These are phyloP conservation scores for Cydia strobilella DNA, from an alignment of 1,140 invertebrate genomes.

Conservation along the genomic window DNA sequence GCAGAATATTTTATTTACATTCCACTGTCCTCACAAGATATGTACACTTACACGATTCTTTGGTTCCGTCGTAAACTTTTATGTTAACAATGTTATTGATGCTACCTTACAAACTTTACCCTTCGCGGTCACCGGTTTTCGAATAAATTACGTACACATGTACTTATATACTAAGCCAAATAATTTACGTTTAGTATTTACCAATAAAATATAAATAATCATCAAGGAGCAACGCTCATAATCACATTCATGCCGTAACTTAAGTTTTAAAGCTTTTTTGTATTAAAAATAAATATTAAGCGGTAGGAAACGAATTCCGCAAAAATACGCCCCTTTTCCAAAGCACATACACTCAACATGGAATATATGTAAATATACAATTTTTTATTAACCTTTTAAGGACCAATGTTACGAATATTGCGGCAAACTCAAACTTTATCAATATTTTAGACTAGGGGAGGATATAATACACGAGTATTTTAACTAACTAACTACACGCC, in stretches of 20 bases:
- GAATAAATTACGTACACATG: slow-evolving; percentile 12
- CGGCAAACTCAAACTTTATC: not conserved
- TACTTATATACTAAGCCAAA: not conserved
- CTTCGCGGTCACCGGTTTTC: not conserved
- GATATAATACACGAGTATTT: too few relatives aligned
- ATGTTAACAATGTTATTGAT: not conserved
- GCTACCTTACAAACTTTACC: slow-evolving; percentile 7
- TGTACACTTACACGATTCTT: slow-evolving; percentile 39
- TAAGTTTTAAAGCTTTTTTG: slow-evolving; percentile 13
- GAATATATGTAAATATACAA: not conserved
- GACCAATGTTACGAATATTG: not conserved
- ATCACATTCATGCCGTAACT: not conserved
- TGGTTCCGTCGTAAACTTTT: slow-evolving; percentile 36
- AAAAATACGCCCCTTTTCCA: not conserved
- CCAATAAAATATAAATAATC: slow-evolving; percentile 1
- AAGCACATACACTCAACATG: not conserved
- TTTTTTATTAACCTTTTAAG: not conserved
- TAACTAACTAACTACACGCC: too few relatives aligned
- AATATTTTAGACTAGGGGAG: not conserved
- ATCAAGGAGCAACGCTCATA: not conserved
- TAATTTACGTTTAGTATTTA: not conserved
- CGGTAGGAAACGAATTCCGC: not conserved
- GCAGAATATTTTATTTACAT: slow-evolving; percentile 21
- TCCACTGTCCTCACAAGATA: slow-evolving; percentile 31
- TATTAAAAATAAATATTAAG: slow-evolving; percentile 7